Base-by-base conservation (phyloP, 2,797 vertebrate species). In the Lithobates sylvaticus region DNA sequence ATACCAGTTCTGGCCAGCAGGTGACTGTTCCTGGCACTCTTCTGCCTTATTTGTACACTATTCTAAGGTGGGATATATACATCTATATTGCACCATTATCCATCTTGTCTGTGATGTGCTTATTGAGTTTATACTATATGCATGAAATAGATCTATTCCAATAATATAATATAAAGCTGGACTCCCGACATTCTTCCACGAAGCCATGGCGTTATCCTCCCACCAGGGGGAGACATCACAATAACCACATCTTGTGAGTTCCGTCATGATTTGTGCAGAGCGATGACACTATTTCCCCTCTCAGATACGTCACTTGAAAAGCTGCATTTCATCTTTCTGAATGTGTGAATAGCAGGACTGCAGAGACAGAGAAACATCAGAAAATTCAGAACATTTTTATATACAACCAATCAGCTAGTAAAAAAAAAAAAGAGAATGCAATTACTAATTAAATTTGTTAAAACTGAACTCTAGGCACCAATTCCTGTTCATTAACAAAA, bases 261-360 rank as follows among this genome's bases (percentile, higher is more conserved):
- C 8, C 39, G 39, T 9, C 39, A 39, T 12, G 42, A 29, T 23
- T 29, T 18, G 13, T 16, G 12, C 8, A 2, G n/a, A 3, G 29
- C 26, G 16, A 68, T 5, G 13, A 13, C 1, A 13, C 44, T 2
- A 26, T 23, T 7, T 44, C 3, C 13, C 1, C n/a, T 10, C 7
- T 15, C 0, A 26, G 65, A 27, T 89, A 27, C 36, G n/a, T 58
- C 67, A 79, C 44, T 13, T 91, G 29, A 88, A 89, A 29, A 91
- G 87, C 8, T 89, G 86, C 65, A 93, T 89, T 42, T 92, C 92
- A 8, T 92, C 89, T 76, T 89, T 93, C 89, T 93, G 94, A 77
- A 95, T 94, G 84, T 95, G 93, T 12, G 94, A 83, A 0, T 95
- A 95, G 54, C 94, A 96, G 0, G 95, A 96, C 95, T 96, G 90